phyloP scores from a whole-genome alignment of 2,888 invertebrate genomes.

The Drosophila kokeensis region DNA sequence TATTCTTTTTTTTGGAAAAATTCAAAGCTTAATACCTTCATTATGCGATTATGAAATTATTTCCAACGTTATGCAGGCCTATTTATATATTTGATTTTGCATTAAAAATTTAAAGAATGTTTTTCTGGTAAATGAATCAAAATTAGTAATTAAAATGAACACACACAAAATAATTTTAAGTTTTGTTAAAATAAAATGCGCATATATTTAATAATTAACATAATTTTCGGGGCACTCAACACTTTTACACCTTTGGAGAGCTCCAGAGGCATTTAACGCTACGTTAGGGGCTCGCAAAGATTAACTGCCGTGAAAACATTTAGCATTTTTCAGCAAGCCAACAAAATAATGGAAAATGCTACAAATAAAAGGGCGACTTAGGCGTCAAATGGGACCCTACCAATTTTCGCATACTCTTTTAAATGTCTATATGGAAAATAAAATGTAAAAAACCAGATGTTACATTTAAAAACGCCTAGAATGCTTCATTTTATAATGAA shows the following conservation, averaged over 20 bases:
- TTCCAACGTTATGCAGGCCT: neutral
- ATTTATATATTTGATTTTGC: neutral
- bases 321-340: constrained; percentile 42
- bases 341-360: constrained; percentile 21
- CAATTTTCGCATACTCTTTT: constrained; percentile 23
- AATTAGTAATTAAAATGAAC: constrained; percentile 73
- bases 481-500: neutral
- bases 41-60: neutral
- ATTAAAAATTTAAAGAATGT: neutral
- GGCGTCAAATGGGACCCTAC: neutral
- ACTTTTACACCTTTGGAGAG: constrained; percentile 69
- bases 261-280: constrained; percentile 67
- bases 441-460: neutral
- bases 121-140: neutral
- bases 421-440: neutral
- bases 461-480: too few relatives aligned
- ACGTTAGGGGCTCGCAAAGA: constrained; percentile 64
- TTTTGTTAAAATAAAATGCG: constrained; percentile 47
- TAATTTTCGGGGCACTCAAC: constrained; percentile 68
- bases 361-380: constrained; percentile 12
- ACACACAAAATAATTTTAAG: constrained; percentile 67
- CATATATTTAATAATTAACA: constrained; percentile 73
- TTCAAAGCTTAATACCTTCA: neutral
- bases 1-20: neutral
- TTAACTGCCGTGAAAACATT: constrained; percentile 76